phyloP scores from a whole-genome alignment of 2,113 vertebrate species.

The Syngnathus typhle region DNA sequence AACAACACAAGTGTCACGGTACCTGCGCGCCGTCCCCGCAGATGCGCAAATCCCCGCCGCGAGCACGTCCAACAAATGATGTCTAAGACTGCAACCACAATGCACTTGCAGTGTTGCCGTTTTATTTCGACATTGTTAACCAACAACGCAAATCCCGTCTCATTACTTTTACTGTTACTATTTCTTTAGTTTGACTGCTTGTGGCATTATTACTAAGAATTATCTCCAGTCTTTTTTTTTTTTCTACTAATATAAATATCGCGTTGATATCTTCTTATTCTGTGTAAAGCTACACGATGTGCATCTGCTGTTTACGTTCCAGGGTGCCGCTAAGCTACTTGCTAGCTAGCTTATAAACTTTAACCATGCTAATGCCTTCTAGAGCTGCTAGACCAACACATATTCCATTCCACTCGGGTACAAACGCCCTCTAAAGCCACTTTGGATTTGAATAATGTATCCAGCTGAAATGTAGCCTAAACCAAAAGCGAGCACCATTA shows the following conservation, averaged over 20 bases:
- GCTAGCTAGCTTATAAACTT: background rate
- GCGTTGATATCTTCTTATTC: background rate
- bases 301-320: background rate
- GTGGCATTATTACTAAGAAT: too few species aligned
- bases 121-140: background rate
- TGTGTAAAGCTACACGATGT: background rate
- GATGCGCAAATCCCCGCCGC: background rate
- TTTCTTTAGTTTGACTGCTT: background rate
- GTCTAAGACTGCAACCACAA: background rate
- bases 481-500: conserved; percentile 4
- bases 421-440: background rate
- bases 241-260: background rate
- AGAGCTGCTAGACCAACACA: background rate
- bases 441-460: conserved; percentile 10
- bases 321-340: background rate
- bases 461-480: background rate
- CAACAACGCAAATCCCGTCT: too few species aligned
- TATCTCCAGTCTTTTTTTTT: too few species aligned
- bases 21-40: background rate
- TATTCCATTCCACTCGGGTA: background rate
- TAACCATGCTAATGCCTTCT: background rate
- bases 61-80: background rate
- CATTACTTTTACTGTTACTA: background rate
- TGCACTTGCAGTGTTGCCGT: background rate
- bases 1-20: background rate